Conservation (phyloP, 2,888 invertebrate species). For the Serrognathus titanus region DNA sequence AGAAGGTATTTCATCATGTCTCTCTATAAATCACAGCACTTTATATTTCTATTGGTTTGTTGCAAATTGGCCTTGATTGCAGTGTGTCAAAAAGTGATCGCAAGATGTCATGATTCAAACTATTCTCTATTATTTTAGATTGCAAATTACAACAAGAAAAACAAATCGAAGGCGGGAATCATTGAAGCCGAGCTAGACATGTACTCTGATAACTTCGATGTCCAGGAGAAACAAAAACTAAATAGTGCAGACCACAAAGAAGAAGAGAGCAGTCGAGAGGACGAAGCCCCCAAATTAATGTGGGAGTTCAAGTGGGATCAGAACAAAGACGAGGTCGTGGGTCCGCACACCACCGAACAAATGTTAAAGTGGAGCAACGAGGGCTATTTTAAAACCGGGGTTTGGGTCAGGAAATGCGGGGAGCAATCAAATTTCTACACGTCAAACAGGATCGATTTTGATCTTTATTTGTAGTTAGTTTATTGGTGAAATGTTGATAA, state of each 20-base stretch:
- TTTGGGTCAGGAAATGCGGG: constrained; percentile 81
- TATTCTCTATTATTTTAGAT: constrained; percentile 19
- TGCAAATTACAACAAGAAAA: constrained; percentile 33
- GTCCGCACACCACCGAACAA: constrained; percentile 80
- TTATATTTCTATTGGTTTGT: too few relatives aligned
- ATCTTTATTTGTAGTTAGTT: constrained; percentile 70
- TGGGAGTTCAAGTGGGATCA: constrained; percentile 94
- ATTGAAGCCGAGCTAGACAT: constrained; percentile 76
- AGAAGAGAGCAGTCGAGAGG: constrained; percentile 6
- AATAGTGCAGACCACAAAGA: constrained; percentile 26
- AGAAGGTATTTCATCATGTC: constrained; percentile 44
- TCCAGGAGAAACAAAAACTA: constrained; percentile 63
- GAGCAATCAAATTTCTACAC: constrained; percentile 73
- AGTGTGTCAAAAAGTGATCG: too few relatives aligned
- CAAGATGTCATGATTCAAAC: too few relatives aligned
- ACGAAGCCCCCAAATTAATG: constrained; percentile 53
- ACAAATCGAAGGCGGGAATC: constrained; percentile 43
- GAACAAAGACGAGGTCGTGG: constrained; percentile 70
- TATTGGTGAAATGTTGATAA: too few relatives aligned
- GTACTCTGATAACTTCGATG: constrained; percentile 90
- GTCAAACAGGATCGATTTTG: constrained; percentile 89
- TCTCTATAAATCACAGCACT: background rate
- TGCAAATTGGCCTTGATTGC: too few relatives aligned
- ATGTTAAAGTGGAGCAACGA: constrained; percentile 89
- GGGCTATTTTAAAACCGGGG: constrained; percentile 80